Conservation (phyloP, 2,888 invertebrate species). For the Xanthorhoe designata region DNA sequence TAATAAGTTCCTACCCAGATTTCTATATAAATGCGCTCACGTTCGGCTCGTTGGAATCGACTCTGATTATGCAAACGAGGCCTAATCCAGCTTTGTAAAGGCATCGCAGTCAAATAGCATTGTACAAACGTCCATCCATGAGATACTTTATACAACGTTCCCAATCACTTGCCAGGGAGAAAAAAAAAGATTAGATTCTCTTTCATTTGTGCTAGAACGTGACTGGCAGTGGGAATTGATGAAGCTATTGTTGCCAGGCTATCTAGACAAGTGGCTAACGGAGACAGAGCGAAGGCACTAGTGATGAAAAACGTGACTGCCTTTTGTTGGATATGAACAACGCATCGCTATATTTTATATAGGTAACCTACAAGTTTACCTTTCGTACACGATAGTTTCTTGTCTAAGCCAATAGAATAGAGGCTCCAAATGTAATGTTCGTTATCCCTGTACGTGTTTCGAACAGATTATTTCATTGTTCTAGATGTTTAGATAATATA, state of each 20-base stretch:
- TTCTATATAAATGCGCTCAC: conserved; percentile 15
- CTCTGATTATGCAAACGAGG: conserved; percentile 72
- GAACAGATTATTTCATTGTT: conserved; percentile 64
- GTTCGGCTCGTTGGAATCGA: conserved; percentile 43
- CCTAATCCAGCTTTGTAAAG: conserved; percentile 66
- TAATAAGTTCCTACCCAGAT: neutral
- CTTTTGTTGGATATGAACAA: neutral
- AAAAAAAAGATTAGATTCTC: conserved; percentile 76
- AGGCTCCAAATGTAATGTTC: conserved; percentile 66
- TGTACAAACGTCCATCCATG: conserved; percentile 59
- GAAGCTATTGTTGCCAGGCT: conserved; percentile 63
- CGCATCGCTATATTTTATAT: neutral
- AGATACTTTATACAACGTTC: conserved; percentile 64
- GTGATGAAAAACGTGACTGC: neutral
- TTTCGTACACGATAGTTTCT: conserved; percentile 12
- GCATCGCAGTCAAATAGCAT: conserved; percentile 64
- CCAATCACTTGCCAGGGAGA: conserved; percentile 69
- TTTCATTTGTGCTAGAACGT: conserved; percentile 74
- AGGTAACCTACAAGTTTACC: neutral
- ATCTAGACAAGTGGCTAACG: conserved; percentile 18
- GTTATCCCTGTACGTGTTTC: conserved; percentile 69
- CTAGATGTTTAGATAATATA: conserved; percentile 51
- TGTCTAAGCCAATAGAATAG: conserved; percentile 49
- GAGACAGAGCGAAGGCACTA: conserved; percentile 2
- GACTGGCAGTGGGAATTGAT: conserved; percentile 69